phyloP scores from a whole-genome alignment of 1,140 invertebrate genomes.

The Spodoptera litura region DNA sequence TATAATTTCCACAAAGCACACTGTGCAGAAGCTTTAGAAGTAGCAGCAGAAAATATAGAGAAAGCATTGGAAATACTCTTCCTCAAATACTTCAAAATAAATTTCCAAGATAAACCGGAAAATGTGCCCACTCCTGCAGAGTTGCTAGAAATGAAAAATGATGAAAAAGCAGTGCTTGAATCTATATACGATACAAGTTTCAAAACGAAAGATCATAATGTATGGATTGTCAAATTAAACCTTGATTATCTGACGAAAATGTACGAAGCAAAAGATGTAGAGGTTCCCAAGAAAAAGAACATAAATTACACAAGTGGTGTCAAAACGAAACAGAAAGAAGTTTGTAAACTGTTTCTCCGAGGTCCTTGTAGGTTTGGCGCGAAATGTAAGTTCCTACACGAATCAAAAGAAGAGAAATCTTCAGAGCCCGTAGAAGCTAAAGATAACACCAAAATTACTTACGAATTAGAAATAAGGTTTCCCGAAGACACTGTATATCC shows the following conservation, averaged over 20 bases:
- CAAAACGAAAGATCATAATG: conserved; percentile 88
- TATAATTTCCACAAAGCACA: conserved; percentile 91
- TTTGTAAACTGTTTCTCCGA: conserved; percentile 89
- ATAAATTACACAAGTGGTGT: conserved; percentile 78
- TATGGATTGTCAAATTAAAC: conserved; percentile 89
- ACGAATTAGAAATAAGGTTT: conserved; percentile 91
- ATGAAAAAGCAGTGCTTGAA: conserved; percentile 90
- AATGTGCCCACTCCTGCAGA: conserved; percentile 83
- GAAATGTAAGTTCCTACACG: conserved; percentile 91
- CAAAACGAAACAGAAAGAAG: conserved; percentile 87
- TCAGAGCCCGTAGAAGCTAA: conserved; percentile 53
- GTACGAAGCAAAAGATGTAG: conserved; percentile 86
- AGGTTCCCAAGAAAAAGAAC: conserved; percentile 76
- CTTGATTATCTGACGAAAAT: conserved; percentile 89
- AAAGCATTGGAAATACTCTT: conserved; percentile 90
- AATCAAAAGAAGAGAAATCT: conserved; percentile 77
- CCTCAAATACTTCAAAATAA: conserved; percentile 88
- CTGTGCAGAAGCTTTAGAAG: conserved; percentile 90
- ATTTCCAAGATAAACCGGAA: conserved; percentile 73
- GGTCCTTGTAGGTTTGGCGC: conserved; percentile 90
- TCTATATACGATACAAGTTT: conserved; percentile 91
- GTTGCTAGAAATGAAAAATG: conserved; percentile 87
- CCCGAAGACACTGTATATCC: conserved; percentile 90
- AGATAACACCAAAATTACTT: conserved; percentile 78
- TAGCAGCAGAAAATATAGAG: conserved; percentile 88